Percentiles rank a stretch among this genome's conserved stretches.
Conservation (phyloP, 2,113 vertebrate genomes). For the Rattus rattus region DNA sequence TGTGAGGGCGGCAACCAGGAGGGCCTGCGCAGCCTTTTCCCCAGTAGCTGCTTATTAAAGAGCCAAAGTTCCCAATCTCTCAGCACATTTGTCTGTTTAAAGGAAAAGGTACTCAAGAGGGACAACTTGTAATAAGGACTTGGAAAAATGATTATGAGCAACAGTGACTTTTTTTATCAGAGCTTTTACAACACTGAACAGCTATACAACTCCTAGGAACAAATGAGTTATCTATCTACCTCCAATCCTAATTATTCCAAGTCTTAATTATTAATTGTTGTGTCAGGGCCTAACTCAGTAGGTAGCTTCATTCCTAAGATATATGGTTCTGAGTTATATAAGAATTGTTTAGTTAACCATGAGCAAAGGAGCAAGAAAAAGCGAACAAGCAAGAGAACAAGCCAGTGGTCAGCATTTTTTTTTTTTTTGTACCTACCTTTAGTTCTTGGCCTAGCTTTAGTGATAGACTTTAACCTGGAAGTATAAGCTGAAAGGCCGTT, state of each 20-base stretch:
- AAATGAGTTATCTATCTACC: background rate
- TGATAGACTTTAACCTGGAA: background rate
- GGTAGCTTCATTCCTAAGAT: background rate
- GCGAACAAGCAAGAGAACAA: background rate
- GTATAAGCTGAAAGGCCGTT: background rate
- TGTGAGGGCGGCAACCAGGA: too few relatives aligned
- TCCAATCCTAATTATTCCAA: too few relatives aligned
- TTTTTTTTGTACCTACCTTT: background rate
- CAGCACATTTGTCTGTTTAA: background rate
- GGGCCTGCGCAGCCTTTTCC: too few relatives aligned
- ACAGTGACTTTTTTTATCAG: background rate
- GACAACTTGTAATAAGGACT: background rate
- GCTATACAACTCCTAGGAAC: background rate
- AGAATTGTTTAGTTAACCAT: background rate
- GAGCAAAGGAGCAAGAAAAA: background rate
- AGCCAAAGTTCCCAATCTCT: too few relatives aligned
- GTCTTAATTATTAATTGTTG: background rate
- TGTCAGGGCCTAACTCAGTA: background rate
- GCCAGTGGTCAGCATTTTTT: background rate
- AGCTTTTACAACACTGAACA: background rate
- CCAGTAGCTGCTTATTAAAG: background rate
- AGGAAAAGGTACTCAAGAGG: background rate
- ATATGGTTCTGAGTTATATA: background rate
- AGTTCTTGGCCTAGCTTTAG: background rate
- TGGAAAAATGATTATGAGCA: background rate